Conservation (phyloP, 1,140 invertebrate genomes). For the Temnothorax longispinosus region DNA sequence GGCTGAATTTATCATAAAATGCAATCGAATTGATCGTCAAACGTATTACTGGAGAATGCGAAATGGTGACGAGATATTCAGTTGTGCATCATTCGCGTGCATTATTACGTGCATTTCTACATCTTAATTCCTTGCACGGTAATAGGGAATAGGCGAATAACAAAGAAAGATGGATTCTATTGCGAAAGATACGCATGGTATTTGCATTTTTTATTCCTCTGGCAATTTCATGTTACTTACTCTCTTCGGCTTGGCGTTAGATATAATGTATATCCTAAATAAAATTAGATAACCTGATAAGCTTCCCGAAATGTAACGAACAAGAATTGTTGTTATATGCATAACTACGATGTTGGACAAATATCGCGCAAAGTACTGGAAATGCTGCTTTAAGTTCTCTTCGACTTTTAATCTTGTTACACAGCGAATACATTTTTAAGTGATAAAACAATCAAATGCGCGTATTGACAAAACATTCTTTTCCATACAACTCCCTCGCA, state of each 20-base stretch:
- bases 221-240: neutral
- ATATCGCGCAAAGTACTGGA: neutral
- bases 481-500: neutral
- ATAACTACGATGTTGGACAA: neutral
- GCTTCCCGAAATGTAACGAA: neutral
- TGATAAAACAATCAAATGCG: conserved; percentile 16
- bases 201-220: neutral
- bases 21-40: neutral
- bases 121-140: too few species aligned
- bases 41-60: neutral
- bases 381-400: neutral
- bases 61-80: neutral
- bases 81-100: neutral
- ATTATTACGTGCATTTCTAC: too few species aligned
- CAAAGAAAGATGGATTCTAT: neutral
- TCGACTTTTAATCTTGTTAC: neutral
- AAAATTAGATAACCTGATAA: neutral
- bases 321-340: neutral
- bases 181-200: neutral
- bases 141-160: too few species aligned
- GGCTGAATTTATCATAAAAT: conserved; percentile 1
- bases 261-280: neutral
- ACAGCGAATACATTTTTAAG: conserved; percentile 21
- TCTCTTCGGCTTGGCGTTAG: too few species aligned
- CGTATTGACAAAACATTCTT: conserved; percentile 18